Evolutionary conservation across 2,113 vertebrate genomes (phyloP), one percentile per base, ranked within the genome.

Genomic region (Trematocara zebra): DNA sequence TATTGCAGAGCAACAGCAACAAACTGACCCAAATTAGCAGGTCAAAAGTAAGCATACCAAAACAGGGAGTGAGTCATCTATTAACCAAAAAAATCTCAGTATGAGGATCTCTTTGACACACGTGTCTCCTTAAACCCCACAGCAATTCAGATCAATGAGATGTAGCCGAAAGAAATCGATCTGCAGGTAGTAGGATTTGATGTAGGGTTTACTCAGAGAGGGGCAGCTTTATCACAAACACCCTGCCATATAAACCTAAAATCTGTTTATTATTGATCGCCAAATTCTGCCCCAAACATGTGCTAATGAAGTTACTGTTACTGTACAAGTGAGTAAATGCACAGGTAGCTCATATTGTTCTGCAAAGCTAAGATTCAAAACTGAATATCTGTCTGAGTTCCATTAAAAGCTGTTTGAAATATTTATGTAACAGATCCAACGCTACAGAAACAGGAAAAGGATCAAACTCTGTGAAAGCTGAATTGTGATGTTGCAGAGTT

Each of bases 161-260:
- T 26, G 67, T 11, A 2, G 23, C 67, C 2, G 1, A 74, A 74
- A 23, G 0, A 47, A 47, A 74, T 47, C 14, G 5, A 74, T 74
- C 5, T 74, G 20, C 12, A 72, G 37, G 12, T 72, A 3, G 67
- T 72, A 72, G 67, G 12, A 72, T 72, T 72, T 72, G 67, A 44
- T 44, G 37, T 44, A 72, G 40, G 20, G 20, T 72, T 17, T 72
- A 72, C 40, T 15, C 40, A 44, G 40, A 44, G 61, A 67, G 23
- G 67, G 67, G 40, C 67, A 47, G 67, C 67, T 72, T 72, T 72
- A 72, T 72, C 67, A 72, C 40, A 26, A 72, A 72, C 40, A 42
- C 20, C 33, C 67, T 44, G 67, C 37, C 8, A 72, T 17, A 72
- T 72, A 72, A 72, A 28, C 67, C 67, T 11, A 17, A 72, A 72